A percentile compares a stretch with the other conserved stretches of the same genome.
phyloP scores from a whole-genome alignment of 2,113 vertebrate species.

The Sylvilagus bachmani region DNA sequence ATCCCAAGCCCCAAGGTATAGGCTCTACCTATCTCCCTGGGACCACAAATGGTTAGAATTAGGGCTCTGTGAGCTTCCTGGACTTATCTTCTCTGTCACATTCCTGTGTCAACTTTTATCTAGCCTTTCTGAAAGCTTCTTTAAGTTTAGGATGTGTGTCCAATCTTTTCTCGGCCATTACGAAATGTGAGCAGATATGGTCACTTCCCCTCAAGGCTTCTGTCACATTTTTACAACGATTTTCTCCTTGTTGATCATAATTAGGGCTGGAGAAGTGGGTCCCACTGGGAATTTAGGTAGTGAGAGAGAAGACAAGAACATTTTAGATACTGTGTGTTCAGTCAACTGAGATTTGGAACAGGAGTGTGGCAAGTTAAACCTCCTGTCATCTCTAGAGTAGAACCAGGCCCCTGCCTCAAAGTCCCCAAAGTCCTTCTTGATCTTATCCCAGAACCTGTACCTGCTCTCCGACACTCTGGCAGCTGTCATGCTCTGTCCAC shows the following conservation, averaged over 20 bases:
- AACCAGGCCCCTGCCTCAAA: background rate
- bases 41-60: background rate
- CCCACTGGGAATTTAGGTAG: background rate
- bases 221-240: slow-evolving; percentile 35
- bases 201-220: slow-evolving; percentile 56
- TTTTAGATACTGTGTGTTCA: slow-evolving; percentile 29
- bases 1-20: background rate
- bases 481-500: background rate
- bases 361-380: background rate
- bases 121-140: background rate
- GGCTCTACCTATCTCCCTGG: background rate
- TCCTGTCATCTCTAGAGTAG: background rate
- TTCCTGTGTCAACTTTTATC: background rate
- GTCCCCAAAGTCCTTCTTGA: background rate
- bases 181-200: slow-evolving; percentile 22
- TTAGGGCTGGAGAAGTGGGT: slow-evolving; percentile 5
- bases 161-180: slow-evolving; percentile 44
- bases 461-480: background rate
- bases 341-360: background rate
- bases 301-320: background rate
- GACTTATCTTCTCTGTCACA: background rate
- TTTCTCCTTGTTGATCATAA: slow-evolving; percentile 25
- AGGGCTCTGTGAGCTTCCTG: background rate
- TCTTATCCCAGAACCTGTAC: background rate
- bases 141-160: slow-evolving; percentile 33